Conservation (phyloP, 2,797 vertebrate genomes). For the Ciconia nigra region DNA sequence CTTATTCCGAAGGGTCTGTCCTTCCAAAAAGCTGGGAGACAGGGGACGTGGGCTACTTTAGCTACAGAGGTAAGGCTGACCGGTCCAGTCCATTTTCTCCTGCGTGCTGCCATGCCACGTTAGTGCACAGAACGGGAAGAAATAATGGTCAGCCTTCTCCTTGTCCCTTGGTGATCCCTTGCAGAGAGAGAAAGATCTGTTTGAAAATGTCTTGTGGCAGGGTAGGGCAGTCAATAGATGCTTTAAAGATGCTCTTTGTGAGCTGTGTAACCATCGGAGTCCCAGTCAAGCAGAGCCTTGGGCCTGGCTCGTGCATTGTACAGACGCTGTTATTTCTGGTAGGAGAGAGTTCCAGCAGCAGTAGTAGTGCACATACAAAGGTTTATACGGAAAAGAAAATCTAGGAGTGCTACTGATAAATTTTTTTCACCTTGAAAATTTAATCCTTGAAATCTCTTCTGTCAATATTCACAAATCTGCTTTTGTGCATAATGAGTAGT, state of each 20-base stretch:
- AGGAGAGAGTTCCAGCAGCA: background rate
- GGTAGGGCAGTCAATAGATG: background rate
- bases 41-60: background rate
- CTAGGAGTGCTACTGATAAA: background rate
- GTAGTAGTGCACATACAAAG: fast-evolving
- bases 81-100: background rate
- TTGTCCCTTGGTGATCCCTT: background rate
- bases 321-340: no score
- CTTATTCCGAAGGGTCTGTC: background rate
- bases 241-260: background rate
- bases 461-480: background rate
- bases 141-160: background rate
- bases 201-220: background rate
- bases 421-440: background rate
- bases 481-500: background rate
- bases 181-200: background rate
- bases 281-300: background rate
- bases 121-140: background rate
- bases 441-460: background rate
- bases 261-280: background rate
- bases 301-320: fast-evolving
- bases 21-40: background rate
- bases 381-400: background rate
- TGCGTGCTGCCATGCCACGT: fast-evolving
- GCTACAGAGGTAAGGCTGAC: background rate